Evolutionary conservation across 2,113 vertebrate species (phyloP).

Genomic region (Cheirogaleus medius): DNA sequence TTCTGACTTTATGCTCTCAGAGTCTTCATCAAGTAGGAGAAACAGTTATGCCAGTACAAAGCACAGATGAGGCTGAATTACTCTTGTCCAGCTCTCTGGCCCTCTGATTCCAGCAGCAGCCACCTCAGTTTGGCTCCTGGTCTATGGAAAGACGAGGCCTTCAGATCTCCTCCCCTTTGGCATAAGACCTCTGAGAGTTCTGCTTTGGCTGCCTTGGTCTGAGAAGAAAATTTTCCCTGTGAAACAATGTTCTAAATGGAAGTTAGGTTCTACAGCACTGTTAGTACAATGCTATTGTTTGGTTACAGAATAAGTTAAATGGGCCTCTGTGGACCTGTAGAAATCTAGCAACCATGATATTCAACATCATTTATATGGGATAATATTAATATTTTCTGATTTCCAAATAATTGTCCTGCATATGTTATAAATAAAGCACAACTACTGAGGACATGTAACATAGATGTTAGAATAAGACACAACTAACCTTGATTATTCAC

Average conservation of each 20-base stretch:
- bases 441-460: not conserved
- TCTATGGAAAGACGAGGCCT: not conserved
- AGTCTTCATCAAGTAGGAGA: not conserved
- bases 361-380: not conserved
- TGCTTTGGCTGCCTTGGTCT: not conserved
- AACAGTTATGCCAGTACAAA: not conserved
- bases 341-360: not conserved
- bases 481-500: not conserved
- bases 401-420: conserved; percentile 14
- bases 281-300: not conserved
- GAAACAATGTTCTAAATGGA: not conserved
- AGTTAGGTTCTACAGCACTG: not conserved
- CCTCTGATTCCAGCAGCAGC: not conserved
- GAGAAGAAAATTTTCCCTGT: not conserved
- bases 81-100: too few relatives aligned
- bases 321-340: not conserved
- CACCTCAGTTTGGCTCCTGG: not conserved
- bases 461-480: not conserved
- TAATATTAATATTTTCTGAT: not conserved
- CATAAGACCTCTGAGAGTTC: not conserved
- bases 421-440: not conserved
- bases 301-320: not conserved
- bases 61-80: not conserved
- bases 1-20: not conserved
- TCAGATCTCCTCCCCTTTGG: not conserved